These are phyloP conservation scores for Harpagus bidentatus DNA, from an alignment of 2,113 vertebrate species.

Conservation along the genomic window DNA sequence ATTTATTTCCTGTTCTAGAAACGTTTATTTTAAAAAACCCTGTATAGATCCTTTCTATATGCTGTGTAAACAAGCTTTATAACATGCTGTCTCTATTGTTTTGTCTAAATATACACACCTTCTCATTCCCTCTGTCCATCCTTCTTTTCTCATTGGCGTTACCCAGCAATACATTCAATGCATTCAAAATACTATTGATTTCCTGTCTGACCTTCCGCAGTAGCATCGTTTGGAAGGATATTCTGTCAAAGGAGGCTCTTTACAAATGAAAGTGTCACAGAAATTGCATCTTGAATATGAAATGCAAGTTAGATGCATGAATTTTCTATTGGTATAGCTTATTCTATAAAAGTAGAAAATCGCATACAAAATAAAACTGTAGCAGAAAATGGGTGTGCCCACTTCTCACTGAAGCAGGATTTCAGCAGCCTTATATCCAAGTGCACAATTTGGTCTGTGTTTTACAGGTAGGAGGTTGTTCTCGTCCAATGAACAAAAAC, in stretches of 20 bases:
- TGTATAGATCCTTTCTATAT: background rate
- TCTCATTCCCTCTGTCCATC: background rate
- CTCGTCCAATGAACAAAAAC: background rate
- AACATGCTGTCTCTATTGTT: background rate
- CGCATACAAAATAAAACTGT: background rate
- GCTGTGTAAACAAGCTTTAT: background rate
- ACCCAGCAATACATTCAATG: background rate
- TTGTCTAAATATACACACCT: background rate
- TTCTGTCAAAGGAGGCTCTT: background rate
- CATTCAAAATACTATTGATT: conserved; percentile 42
- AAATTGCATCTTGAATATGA: background rate
- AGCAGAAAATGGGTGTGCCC: background rate
- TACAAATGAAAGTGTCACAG: background rate
- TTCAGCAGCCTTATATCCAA: background rate
- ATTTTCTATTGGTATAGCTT: background rate
- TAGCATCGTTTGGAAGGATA: background rate
- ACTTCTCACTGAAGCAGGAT: background rate
- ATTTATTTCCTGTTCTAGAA: conserved; percentile 14
- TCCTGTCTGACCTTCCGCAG: conserved; percentile 49
- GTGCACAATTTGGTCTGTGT: background rate
- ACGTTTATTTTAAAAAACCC: background rate
- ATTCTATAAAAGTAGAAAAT: background rate
- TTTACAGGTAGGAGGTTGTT: background rate
- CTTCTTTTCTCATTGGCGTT: conserved; percentile 9
- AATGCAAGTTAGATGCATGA: background rate